Percentiles rank a stretch among this genome's conserved stretches.
These are phyloP conservation scores for Tipula lateralis DNA, from an alignment of 2,888 invertebrate species.

Conservation along the genomic window DNA sequence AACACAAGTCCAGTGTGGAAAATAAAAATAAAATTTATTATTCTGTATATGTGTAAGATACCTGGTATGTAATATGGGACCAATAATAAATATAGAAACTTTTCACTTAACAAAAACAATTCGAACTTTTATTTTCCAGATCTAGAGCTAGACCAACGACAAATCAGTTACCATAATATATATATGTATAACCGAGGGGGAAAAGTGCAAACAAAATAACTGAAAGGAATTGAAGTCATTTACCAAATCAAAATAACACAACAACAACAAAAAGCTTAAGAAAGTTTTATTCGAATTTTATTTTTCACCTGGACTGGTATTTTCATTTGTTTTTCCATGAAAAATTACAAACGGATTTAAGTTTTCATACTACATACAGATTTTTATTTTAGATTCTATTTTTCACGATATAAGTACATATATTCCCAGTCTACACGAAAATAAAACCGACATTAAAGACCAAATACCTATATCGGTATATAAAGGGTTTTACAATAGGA, in stretches of 20 bases:
- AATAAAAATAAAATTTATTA: slow-evolving; percentile 2
- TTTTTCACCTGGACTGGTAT: background rate
- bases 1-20: background rate
- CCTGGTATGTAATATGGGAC: background rate
- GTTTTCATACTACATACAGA: background rate
- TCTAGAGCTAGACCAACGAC: background rate
- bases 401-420: background rate
- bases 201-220: background rate
- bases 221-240: background rate
- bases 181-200: background rate
- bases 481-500: too few relatives aligned
- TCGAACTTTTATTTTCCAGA: background rate
- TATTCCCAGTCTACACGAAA: background rate
- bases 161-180: too few relatives aligned
- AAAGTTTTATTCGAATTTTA: background rate
- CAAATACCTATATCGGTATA: background rate
- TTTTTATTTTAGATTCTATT: background rate
- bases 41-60: background rate
- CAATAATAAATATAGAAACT: slow-evolving; percentile 1
- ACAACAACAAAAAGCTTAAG: background rate
- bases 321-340: background rate
- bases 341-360: background rate
- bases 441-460: background rate
- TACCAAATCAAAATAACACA: background rate
- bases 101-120: background rate